Evolutionary conservation across 2,888 invertebrate genomes (phyloP), one percentile per base, ranked within the genome.

Genomic region (Aelia acuminata): DNA sequence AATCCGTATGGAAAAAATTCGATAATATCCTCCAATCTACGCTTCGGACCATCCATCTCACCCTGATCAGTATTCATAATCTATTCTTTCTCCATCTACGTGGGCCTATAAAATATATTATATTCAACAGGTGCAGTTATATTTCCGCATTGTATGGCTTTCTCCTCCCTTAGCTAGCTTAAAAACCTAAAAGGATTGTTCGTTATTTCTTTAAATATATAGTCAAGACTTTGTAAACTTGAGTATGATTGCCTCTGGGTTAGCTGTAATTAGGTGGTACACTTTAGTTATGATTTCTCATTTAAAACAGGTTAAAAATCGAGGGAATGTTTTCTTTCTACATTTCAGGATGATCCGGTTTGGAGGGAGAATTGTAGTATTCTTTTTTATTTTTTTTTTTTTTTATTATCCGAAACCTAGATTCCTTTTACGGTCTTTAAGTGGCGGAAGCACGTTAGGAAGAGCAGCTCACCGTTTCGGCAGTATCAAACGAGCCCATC

Each of bases 81-180:
- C 26, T 26, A 57, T 57, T 57, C 57, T 10, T 57, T 57, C 57
- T 26, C 57, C 26, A 26, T 57, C 22, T 26, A 26, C 26, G 57
- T 11, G 57, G 57, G 57, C 26, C 13, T 57, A 57, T 57, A 57
- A 57, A 26, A 57, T 57, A 57, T 57, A 57, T 57, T 57, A 57
- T 57, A 57, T 57, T 57, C 57, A 57, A 57, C 57, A 57, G 57
- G 57, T 57, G 13, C 57, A 53, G 53, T 22, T 53, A 22, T 53
- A 11, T 53, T 53, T 53, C 53, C 18, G 53, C 1, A 53, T 50
- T 50, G 18, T 50, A 20, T 50, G n/a, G 5, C 49, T 2, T 7
- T n/a, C n/a, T 1, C 10, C 22, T 18, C 10, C 10, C n/a, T 53
- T 53, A 20, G 22, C 8, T n/a, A n/a, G 1, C 18, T 53, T n/a